A percentile compares a stretch with the other conserved stretches of the same genome.
Evolutionary conservation across 2,888 invertebrate species (phyloP).

Genomic region (Lobophora halterata): DNA sequence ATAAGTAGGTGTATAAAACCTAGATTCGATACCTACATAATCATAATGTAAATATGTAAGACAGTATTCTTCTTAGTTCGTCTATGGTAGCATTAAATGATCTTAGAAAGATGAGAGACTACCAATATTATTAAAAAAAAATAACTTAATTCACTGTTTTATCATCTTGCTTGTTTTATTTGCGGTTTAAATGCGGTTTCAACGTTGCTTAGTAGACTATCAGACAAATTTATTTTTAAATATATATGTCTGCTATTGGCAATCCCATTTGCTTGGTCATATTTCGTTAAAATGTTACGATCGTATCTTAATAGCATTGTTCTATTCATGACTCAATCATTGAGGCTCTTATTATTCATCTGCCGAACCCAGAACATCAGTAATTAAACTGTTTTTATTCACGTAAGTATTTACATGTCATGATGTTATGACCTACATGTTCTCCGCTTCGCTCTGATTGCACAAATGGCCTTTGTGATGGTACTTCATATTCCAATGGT

Average conservation of each 20-base stretch:
- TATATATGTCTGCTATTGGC: background rate
- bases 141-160: too few species aligned
- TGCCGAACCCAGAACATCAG: constrained; percentile 12
- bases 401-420: constrained; percentile 30
- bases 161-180: too few species aligned
- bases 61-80: too few species aligned
- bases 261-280: background rate
- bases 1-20: too few species aligned
- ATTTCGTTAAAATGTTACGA: background rate
- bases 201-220: too few species aligned
- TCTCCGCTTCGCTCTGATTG: constrained; percentile 34
- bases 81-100: too few species aligned
- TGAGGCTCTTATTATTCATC: constrained; percentile 12
- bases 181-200: too few species aligned
- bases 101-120: too few species aligned
- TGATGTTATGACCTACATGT: constrained; percentile 41
- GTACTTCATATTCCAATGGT: constrained; percentile 17
- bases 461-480: constrained; percentile 23
- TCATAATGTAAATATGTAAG: too few species aligned
- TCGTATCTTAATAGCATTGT: constrained; percentile 5
- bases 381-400: constrained; percentile 29
- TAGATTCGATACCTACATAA: too few species aligned
- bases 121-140: too few species aligned
- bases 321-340: constrained; percentile 6
- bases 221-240: too few species aligned